Conservation (phyloP, 2,888 invertebrate species). For the Polietes domitor region DNA sequence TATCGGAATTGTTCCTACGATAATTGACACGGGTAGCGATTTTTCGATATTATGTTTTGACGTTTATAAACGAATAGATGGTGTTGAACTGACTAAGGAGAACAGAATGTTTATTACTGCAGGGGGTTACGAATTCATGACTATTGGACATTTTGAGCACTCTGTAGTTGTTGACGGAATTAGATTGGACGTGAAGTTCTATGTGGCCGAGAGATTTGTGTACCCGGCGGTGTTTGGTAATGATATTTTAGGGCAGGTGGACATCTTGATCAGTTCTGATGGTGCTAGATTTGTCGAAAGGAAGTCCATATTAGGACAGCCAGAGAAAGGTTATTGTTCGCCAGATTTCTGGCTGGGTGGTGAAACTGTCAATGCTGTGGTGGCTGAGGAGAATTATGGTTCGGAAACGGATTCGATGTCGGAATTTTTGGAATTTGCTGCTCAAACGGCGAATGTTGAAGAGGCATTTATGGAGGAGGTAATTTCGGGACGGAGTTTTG, state of each 20-base stretch:
- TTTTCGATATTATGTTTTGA: too few species aligned
- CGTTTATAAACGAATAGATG: background rate
- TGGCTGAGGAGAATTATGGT: too few species aligned
- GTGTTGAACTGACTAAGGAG: background rate
- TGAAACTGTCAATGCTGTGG: background rate
- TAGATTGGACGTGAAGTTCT: slow-evolving; percentile 4
- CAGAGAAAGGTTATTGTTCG: background rate
- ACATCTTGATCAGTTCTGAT: background rate
- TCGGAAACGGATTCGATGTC: too few species aligned
- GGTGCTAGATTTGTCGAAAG: background rate
- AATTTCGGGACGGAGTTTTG: too few species aligned
- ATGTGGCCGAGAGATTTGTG: background rate
- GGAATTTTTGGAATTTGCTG: too few species aligned
- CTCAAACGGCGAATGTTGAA: too few species aligned
- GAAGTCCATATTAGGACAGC: background rate
- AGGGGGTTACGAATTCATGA: background rate
- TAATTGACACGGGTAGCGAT: too few species aligned
- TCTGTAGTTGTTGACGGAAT: background rate
- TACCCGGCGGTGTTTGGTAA: slow-evolving; percentile 14
- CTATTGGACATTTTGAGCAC: background rate
- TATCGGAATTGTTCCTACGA: background rate
- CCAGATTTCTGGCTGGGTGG: background rate
- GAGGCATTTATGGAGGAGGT: too few species aligned
- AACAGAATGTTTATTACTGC: background rate
- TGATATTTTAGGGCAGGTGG: background rate